phyloP scores from a whole-genome alignment of 1,140 invertebrate species.

The Brachionus calyciflorus region DNA sequence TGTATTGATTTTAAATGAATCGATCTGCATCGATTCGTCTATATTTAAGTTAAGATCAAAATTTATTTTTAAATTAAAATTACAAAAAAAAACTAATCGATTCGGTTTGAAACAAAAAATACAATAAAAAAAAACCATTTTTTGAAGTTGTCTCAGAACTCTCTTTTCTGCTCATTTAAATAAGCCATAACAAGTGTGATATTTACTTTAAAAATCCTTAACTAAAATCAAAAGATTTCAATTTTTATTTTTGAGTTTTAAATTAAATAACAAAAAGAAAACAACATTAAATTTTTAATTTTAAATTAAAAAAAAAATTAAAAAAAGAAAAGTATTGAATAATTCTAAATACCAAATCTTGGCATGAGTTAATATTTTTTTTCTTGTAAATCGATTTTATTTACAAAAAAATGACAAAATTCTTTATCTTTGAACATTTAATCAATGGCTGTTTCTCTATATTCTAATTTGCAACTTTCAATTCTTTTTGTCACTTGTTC shows the following conservation, averaged over 20 bases:
- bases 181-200: no score
- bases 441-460: conserved; percentile 34
- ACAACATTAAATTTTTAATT: conserved; percentile 7
- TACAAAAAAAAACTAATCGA: conserved; percentile 22
- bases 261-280: conserved; percentile 22
- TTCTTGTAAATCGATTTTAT: not conserved
- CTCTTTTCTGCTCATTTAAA: no score
- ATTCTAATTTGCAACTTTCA: conserved; percentile 28
- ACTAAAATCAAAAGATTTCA: conserved; percentile 30
- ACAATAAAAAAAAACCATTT: not conserved
- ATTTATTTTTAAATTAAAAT: conserved; percentile 34
- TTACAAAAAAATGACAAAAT: not conserved
- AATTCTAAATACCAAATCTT: conserved; percentile 6
- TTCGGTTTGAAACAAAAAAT: conserved; percentile 33
- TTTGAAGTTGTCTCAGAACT: conserved; percentile 2
- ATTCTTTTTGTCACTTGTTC: conserved; percentile 23
- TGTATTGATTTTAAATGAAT: conserved; percentile 2
- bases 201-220: conserved; percentile 11
- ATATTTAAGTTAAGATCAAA: not conserved
- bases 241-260: conserved; percentile 10
- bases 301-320: conserved; percentile 11
- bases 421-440: not conserved
- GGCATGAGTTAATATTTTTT: no score
- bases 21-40: not conserved
- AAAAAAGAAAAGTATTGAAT: no score